Evolutionary conservation across 2,797 vertebrate genomes (phyloP).

Genomic region (Atherinosoma microstoma): DNA sequence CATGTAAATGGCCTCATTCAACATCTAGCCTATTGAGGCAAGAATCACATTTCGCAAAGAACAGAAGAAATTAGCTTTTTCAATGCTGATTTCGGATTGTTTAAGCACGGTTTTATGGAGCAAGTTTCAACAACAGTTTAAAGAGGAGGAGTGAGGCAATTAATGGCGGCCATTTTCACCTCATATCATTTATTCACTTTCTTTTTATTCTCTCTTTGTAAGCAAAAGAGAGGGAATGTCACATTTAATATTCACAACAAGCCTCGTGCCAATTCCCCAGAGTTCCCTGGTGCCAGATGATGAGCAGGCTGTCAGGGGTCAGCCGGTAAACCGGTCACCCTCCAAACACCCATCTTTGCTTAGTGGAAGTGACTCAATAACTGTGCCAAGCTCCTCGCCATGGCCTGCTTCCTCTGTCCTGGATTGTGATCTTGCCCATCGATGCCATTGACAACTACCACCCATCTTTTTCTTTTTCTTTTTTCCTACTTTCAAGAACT

Average conservation of each 20-base stretch:
- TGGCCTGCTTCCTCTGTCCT: slow-evolving; percentile 25
- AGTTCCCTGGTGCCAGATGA: slow-evolving; percentile 75
- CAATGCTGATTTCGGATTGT: slow-evolving; percentile 27
- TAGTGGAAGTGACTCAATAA: slow-evolving; percentile 77
- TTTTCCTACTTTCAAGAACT: slow-evolving; percentile 53
- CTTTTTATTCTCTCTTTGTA: slow-evolving; percentile 30
- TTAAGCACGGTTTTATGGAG: slow-evolving; percentile 39
- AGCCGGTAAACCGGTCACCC: slow-evolving; percentile 67
- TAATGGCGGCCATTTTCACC: slow-evolving; percentile 42
- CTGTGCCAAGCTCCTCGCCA: slow-evolving; percentile 44
- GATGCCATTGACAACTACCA: slow-evolving; percentile 42
- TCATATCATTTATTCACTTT: slow-evolving; percentile 20
- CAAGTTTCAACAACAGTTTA: slow-evolving; percentile 18
- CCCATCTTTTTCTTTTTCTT: background rate
- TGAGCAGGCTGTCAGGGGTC: slow-evolving; percentile 79
- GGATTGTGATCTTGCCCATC: slow-evolving; percentile 45
- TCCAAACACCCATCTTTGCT: slow-evolving; percentile 67
- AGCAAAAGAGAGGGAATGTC: slow-evolving; percentile 73
- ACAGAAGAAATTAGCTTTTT: slow-evolving; percentile 29
- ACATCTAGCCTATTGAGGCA: slow-evolving; percentile 43
- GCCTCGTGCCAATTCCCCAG: slow-evolving; percentile 65
- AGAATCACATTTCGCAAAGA: slow-evolving; percentile 57
- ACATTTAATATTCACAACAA: slow-evolving; percentile 77
- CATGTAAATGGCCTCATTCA: slow-evolving; percentile 77
- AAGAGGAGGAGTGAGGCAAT: slow-evolving; percentile 30